Percentiles rank a stretch among this genome's conserved stretches.
Evolutionary conservation across 2,797 vertebrate species (phyloP).

Genomic region (Odontamblyopus rebecca): DNA sequence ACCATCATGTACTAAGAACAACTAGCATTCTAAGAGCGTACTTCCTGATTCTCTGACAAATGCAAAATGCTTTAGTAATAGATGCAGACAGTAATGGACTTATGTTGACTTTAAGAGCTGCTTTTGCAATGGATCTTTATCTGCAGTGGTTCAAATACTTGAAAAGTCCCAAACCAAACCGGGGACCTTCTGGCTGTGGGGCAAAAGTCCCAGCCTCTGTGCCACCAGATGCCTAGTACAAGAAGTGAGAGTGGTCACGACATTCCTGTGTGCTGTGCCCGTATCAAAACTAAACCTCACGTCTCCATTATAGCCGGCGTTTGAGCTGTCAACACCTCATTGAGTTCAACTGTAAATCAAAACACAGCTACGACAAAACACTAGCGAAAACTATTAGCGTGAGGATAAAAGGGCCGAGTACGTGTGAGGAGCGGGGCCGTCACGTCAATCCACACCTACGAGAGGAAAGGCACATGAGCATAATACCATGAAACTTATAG

Average conservation of each 20-base stretch:
- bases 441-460: constrained; percentile 28
- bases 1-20: too few species aligned
- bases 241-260: not conserved
- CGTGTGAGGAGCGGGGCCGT: constrained; percentile 41
- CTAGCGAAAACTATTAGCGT: constrained; percentile 36
- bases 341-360: constrained; percentile 24
- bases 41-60: too few species aligned
- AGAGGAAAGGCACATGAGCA: not conserved
- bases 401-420: constrained; percentile 29
- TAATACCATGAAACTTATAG: too few species aligned
- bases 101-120: too few species aligned
- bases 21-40: too few species aligned
- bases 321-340: constrained; percentile 34
- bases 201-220: not conserved
- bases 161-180: not conserved
- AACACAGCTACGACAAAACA: constrained; percentile 31
- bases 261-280: not conserved
- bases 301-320: not conserved
- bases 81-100: too few species aligned
- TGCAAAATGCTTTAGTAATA: too few species aligned
- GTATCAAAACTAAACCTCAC: constrained; percentile 18
- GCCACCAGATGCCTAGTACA: not conserved
- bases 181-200: not conserved
- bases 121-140: too few species aligned
- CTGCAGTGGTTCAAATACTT: too few species aligned